Base-by-base conservation (phyloP, 1,140 invertebrate species). In the Achroia grisella region DNA sequence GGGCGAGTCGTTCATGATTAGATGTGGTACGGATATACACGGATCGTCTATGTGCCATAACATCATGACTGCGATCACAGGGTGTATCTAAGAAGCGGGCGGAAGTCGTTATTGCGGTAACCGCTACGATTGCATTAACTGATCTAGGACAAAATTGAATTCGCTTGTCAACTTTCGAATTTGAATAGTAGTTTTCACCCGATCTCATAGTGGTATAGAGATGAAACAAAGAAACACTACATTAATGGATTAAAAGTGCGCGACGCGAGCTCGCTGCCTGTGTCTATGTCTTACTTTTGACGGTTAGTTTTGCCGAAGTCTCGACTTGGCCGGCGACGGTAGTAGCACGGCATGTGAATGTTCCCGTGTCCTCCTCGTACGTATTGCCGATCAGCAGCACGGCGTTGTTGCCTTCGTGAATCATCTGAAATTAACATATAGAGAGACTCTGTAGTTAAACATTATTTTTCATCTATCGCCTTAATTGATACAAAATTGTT, bases 211-310 rank as follows among this genome's bases (percentile, higher is more conserved):
- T 68, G 68, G 61, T 72, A 75, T 66, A 74, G 64, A 73, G 58
- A 73, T 78, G 73, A 75, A 77, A 79, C 78, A 79, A 82, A 80
- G 76, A 83, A 79, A 81, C 75, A 76, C 79, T 84, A 83, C 75
- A 78, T 82, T 79, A 83, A 83, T 83, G 71, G 67, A 81, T 83
- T 81, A 81, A 75, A 68, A 80, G 74, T 80, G 77, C 75, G 76
- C 75, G 76, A 81, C 80, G 80, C 76, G 79, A 76, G 70, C 80
- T 81, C 77, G 77, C 77, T 81, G 80, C 80, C 82, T 86, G 86
- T 82, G 73, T 88, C 93, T 92, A 95, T 88, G 93, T 92, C 95
- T 96, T 97, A 98, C 97, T 97, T 96, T 96, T 95, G 87, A 98
- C 96, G 88, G 93, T 94, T 88, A 99, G 92, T 87, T 93, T 94